A percentile compares a stretch with the other conserved stretches of the same genome.
Evolutionary conservation across 2,113 vertebrate genomes (phyloP).

Genomic region (Pomatorhinus ruficollis): DNA sequence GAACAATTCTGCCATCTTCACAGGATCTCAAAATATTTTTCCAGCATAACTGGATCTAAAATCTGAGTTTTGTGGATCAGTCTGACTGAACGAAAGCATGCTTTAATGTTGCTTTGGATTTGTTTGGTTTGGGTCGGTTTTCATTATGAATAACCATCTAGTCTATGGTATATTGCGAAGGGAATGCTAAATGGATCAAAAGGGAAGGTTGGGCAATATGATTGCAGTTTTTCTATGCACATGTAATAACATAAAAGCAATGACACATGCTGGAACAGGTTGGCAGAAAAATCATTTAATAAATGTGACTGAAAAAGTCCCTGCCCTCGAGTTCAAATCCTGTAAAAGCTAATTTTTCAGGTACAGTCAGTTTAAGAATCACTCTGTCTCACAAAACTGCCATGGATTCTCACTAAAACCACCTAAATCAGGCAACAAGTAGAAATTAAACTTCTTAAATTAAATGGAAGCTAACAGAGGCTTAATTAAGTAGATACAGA

Average conservation of each 20-base stretch:
- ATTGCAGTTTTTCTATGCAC: not conserved
- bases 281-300: not conserved
- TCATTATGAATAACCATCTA: not conserved
- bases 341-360: conserved; percentile 3
- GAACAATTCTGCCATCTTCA: not conserved
- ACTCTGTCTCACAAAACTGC: not conserved
- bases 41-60: not conserved
- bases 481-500: conserved; percentile 8
- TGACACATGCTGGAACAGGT: not conserved
- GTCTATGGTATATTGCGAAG: not conserved
- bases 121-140: not conserved
- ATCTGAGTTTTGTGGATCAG: not conserved
- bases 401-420: not conserved
- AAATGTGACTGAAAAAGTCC: not conserved
- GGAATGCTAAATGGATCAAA: not conserved
- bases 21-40: not conserved
- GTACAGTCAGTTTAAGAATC: not conserved
- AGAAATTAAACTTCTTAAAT: conserved; percentile 5
- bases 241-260: not conserved
- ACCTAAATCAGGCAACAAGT: not conserved
- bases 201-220: not conserved
- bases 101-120: not conserved
- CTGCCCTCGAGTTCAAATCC: not conserved
- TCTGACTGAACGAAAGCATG: not conserved
- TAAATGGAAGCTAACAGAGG: not conserved